Base-by-base conservation (phyloP, 2,113 vertebrate genomes). In the Pterocles burchelli region DNA sequence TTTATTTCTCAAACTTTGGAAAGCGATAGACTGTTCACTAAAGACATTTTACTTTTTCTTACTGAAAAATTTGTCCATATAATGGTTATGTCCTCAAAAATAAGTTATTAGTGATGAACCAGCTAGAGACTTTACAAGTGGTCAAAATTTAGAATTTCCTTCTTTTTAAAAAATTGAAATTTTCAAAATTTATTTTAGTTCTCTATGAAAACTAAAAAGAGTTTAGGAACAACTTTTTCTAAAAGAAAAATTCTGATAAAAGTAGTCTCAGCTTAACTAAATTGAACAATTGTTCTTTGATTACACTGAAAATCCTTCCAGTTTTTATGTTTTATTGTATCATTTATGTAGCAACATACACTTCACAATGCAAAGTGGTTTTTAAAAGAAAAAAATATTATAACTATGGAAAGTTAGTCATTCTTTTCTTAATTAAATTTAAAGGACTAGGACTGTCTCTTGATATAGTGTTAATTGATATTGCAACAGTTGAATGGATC, bases 131-230 rank as follows among this genome's bases (percentile, higher is more conserved):
- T 68, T 21, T 48, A 22, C 10, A 58, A 72, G 18, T 34, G 14
- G 1, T 26, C 9, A 75, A 55, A 57, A 45, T 34, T 14, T 38
- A 36, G 20, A 52, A 45, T 48, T 92, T 55, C 3, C 1, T 28
- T 17, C 2, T 63, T 55, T 58, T 36, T 7, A 5, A 16, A 8
- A 62, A 54, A 45, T 6, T 15, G 2, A 20, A 0, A 0, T 3
- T 4, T 7, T 54, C 16, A 54, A 59, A 83, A 29, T 33, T 14
- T 45, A 17, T 45, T 84, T 68, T 18, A 13, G 26, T 62, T 78
- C 3, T 49, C 4, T 22, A 19, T 29, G 9, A 81, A 66, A 74
- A 48, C 2, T 18, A 11, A 46, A 20, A 70, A 36, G 1, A 52
- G 2, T 74, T 54, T 63, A 77, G 7, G 59, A 88, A 46, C 2